Evolutionary conservation across 2,888 invertebrate genomes (phyloP), one percentile per base, ranked within the genome.

Genomic region (Notodonta dromedarius): DNA sequence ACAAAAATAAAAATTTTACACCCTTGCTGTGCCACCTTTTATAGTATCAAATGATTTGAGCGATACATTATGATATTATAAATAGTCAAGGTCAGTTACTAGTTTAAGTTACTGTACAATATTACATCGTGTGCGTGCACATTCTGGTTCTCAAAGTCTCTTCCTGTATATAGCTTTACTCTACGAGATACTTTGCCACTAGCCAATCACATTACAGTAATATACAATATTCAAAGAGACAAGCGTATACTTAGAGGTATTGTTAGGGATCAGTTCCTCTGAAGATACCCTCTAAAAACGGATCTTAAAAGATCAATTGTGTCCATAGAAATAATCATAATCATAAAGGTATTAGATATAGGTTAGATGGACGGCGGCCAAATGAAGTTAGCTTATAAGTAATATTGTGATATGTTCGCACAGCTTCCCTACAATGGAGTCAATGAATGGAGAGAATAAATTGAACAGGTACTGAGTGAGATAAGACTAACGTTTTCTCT

Each of bases 401-500:
- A 83, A 84, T 79, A 74, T 79, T 85, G 76, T 87, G 80, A 83
- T 90, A 87, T 92, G 89, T 93, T 87, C 91, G 89, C 90, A 91
- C 94, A 94, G 94, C 90, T 93, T 91, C 88, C 91, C 93, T 78
- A 84, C 91, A 79, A 86, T 88, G 91, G 94, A 93, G 86, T 84
- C 92, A 73, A 79, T 93, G 85, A 94, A 93, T 81, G 94, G 94
- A 81, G 94, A 93, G 83, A 91, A 93, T 94, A 94, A 92, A 77
- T 92, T 94, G 79, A 94, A 94, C 94, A 94, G 94, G 94, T 94
- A 94, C 80, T 73, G 69, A 97, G 91, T 96, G 97, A 71, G 96
- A 96, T 80, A 80, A 24, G 76, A 76, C 77, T 78, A 76, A 79
- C 77, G 77, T 80, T 73, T 81, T 82, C 79, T 79, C 79, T 85